Evolutionary conservation across 2,113 vertebrate species (phyloP).

Genomic region (Pithys albifrons): DNA sequence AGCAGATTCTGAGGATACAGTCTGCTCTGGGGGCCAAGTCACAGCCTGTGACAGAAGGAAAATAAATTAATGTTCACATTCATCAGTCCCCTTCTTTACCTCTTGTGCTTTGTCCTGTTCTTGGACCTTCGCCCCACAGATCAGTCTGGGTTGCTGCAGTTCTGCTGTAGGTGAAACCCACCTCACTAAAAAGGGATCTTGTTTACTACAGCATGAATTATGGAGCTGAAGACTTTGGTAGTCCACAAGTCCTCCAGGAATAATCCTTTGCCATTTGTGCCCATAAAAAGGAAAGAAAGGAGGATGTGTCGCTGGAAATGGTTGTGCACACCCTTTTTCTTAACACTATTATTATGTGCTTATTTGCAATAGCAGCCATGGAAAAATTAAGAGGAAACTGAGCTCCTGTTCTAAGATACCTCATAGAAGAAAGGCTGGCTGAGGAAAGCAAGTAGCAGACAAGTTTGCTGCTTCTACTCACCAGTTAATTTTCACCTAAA

Average conservation of each 20-base stretch:
- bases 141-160: neutral
- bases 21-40: slow-evolving; percentile 20
- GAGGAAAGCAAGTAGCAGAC: neutral
- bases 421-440: neutral
- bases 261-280: neutral
- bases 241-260: neutral
- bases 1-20: slow-evolving; percentile 31
- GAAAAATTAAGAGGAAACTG: neutral
- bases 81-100: slow-evolving; percentile 32
- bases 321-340: neutral
- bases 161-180: neutral
- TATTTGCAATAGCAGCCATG: neutral
- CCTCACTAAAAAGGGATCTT: neutral
- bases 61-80: slow-evolving; percentile 78
- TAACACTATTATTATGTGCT: neutral
- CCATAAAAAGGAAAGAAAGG: neutral
- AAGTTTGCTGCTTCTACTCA: neutral
- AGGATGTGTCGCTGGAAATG: neutral
- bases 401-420: neutral
- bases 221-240: neutral
- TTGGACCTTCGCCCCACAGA: neutral
- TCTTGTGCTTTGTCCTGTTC: slow-evolving; percentile 7
- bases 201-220: neutral
- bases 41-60: slow-evolving; percentile 20
- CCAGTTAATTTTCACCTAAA: neutral